Base-by-base conservation (phyloP, 2,888 invertebrate genomes). In the Perithous albicinctus region DNA sequence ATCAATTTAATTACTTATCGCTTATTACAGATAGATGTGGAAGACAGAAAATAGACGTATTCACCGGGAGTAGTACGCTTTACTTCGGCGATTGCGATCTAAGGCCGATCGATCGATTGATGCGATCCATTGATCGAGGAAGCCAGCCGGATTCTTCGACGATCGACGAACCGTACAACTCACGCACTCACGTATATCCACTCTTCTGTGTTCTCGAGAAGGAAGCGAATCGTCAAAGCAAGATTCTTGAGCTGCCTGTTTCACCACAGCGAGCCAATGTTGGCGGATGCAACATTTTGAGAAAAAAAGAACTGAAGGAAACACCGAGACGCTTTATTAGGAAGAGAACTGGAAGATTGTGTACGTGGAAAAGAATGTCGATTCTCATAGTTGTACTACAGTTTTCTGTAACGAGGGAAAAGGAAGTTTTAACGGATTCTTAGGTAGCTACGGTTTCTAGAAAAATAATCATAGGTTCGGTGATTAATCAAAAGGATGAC, bases 121-220 rank as follows among this genome's bases (percentile, higher is more conserved):
- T 20, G n/a, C 51, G 67, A 15, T 18, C 66, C 51, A 69, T 61
- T 38, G 38, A 56, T 56, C 56, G 29, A 43, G 41, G 26, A 54
- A 54, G 41, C 38, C 23, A 64, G 64, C 64, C 38, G 74, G 54
- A 74, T 74, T 63, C 74, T 63, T 74, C 41, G 10, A 64, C 63
- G 74, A 74, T 74, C 64, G 43, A 74, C 51, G 64, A 74, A 79
- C 81, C 80, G 41, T 41, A 41, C n/a, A 61, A 63, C 64, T 32
- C 80, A 54, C 63, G 23, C 46, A 23, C 59, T 23, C 59, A 10
- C 63, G 46, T 38, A 46, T 35, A n/a, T n/a, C n/a, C n/a, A 6
- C 29, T 23, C 29, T 29, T 23, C 63, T 15, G n/a, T 26, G 20
- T 66, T 64, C 64, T 74, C 43, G 38, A 10, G 41, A 64, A 74